phyloP scores from a whole-genome alignment of 2,888 invertebrate genomes.

The Trichogramma evanescens region DNA sequence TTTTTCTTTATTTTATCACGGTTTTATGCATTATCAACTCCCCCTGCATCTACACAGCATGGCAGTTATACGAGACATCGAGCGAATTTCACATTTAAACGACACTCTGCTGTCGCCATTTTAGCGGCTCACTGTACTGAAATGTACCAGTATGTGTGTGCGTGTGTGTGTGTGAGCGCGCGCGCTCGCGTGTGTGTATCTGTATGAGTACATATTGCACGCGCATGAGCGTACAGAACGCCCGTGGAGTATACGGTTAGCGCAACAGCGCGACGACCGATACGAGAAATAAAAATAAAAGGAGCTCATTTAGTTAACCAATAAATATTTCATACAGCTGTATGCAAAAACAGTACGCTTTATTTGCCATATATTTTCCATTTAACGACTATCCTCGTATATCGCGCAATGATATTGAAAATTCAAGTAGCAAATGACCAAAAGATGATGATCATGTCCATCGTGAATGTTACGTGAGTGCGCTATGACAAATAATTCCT shows the following conservation, averaged over 20 bases:
- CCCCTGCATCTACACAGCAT: too few species aligned
- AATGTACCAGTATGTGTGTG: too few species aligned
- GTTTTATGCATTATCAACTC: too few species aligned
- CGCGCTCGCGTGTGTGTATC: neutral
- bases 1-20: too few species aligned
- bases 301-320: constrained; percentile 37
- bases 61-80: too few species aligned
- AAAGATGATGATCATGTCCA: too few species aligned
- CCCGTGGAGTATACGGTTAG: neutral
- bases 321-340: constrained; percentile 42
- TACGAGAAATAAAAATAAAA: neutral
- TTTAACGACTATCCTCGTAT: constrained; percentile 37
- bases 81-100: too few species aligned
- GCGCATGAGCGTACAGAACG: neutral
- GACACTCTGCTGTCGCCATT: constrained; percentile 14
- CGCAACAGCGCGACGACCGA: neutral
- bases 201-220: constrained; percentile 11
- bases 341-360: constrained; percentile 35
- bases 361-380: constrained; percentile 43
- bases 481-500: too few species aligned
- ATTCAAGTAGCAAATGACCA: too few species aligned
- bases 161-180: constrained; percentile 5
- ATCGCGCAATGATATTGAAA: neutral
- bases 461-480: too few species aligned
- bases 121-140: constrained; percentile 14